Percentiles rank a stretch among this genome's conserved stretches.
Conservation (phyloP, 2,888 invertebrate species). For the Polydrusus tereticollis region DNA sequence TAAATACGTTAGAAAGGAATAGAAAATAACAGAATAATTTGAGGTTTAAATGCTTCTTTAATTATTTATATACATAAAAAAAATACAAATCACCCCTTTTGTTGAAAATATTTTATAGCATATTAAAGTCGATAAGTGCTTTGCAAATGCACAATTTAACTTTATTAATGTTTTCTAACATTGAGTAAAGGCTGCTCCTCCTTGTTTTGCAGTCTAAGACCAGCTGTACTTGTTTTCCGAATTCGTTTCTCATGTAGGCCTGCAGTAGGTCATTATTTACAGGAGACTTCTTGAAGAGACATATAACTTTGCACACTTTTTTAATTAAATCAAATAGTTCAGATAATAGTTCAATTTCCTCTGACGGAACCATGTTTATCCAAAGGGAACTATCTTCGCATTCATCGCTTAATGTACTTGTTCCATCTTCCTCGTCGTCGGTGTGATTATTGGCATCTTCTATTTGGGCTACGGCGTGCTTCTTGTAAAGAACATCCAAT, state of each 20-base stretch:
- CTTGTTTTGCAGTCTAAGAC: slow-evolving; percentile 14
- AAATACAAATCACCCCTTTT: too few relatives aligned
- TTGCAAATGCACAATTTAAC: slow-evolving; percentile 17
- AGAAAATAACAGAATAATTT: too few relatives aligned
- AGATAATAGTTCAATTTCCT: neutral
- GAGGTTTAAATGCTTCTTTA: too few relatives aligned
- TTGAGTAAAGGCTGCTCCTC: neutral
- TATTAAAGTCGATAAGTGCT: neutral
- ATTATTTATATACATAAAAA: too few relatives aligned
- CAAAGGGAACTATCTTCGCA: neutral
- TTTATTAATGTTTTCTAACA: slow-evolving; percentile 12
- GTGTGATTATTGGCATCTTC: slow-evolving; percentile 14
- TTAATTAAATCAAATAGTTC: neutral
- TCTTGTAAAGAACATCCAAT: slow-evolving; percentile 48
- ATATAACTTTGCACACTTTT: slow-evolving; percentile 41
- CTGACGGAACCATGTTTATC: neutral
- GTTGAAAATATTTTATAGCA: neutral
- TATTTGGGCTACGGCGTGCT: neutral
- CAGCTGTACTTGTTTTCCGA: neutral
- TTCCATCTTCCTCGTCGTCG: neutral
- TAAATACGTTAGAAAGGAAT: too few relatives aligned
- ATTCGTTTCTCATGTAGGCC: neutral
- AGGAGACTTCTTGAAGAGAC: slow-evolving; percentile 31
- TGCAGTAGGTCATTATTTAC: slow-evolving; percentile 35
- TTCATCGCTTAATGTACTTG: neutral